Evolutionary conservation across 1,140 invertebrate species (phyloP), one percentile per base, ranked within the genome.

Genomic region (Eciton burchellii): DNA sequence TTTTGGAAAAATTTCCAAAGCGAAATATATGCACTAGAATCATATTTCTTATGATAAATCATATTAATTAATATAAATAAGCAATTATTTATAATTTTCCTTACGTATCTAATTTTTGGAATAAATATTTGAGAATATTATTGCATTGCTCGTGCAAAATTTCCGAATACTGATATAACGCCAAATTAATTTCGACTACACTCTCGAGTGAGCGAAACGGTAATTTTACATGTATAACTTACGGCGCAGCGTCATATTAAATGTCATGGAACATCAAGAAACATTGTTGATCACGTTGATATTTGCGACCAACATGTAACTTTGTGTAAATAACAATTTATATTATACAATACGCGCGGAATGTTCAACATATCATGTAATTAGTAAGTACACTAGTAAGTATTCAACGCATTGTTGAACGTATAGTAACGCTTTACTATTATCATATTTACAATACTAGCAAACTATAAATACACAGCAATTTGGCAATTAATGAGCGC

Each of bases 121-220:
- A 14, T 4, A 19, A 59, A 63, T 52, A 29, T 52, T 54, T 52
- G 29, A 3, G 4, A 24, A 60, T 43, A 21, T 21, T 3, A 43
- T 16, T 52, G 49, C 29, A 43, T 24, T 56, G 2, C 54, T 26
- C 24, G 26, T 12, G 26, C 11, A 14, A 43, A 57, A 72, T 43
- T 59, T 59, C 35, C 14, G 3, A 35, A 41, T 68, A 68, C 16
- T 24, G 35, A 35, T 35, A 35, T 41, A 68, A 68, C 6, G 29
- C 54, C 49, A 79, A 79, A 68, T 70, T 70, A 79, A 79, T 79
- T 79, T 79, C 74, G 74, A 79, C 62, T 56, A 11, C 4, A 77
- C 35, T 77, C 35, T 77, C 21, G 19, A 77, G 49, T n/a, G 29
- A 77, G 29, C 63, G 9, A 54, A 52, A 77, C 16, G 6, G 1